Conservation (phyloP, 2,888 invertebrate genomes). For the Dione vanillae region DNA sequence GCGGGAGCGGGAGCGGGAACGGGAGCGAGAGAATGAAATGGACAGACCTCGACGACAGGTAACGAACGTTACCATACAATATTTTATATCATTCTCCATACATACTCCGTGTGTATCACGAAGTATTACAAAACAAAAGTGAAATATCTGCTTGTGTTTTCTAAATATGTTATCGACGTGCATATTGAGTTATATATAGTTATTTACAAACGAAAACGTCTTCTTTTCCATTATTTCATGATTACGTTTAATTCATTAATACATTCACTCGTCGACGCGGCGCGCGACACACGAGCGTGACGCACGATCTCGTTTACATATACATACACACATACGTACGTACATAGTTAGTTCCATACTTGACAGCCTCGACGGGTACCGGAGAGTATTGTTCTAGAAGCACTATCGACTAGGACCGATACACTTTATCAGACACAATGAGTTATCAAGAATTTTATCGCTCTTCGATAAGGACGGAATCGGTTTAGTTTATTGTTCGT, state of each 20-base stretch:
- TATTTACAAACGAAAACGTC: too few relatives aligned
- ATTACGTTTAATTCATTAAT: too few relatives aligned
- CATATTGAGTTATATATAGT: too few relatives aligned
- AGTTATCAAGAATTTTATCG: slow-evolving; percentile 35
- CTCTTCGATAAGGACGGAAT: slow-evolving; percentile 39
- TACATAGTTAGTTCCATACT: not conserved
- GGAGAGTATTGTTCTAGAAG: slow-evolving; percentile 35
- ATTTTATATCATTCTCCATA: too few relatives aligned
- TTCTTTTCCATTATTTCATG: too few relatives aligned
- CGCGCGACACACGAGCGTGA: slow-evolving; percentile 6
- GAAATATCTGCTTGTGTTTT: too few relatives aligned
- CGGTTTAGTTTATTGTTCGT: slow-evolving; percentile 40
- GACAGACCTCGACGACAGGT: slow-evolving; percentile 77
- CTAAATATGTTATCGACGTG: too few relatives aligned
- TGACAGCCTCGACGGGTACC: not conserved
- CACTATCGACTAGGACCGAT: not conserved
- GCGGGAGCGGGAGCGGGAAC: slow-evolving; percentile 75
- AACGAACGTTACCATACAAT: not conserved
- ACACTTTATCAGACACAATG: slow-evolving; percentile 23
- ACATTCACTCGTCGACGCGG: not conserved
- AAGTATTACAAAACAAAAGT: too few relatives aligned
- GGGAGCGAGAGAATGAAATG: slow-evolving; percentile 69
- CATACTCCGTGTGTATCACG: too few relatives aligned
- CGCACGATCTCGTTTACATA: slow-evolving; percentile 13
- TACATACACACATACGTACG: too few relatives aligned